These are phyloP conservation scores for Furnarius figulus DNA, from an alignment of 2,113 vertebrate genomes.

Conservation along the genomic window DNA sequence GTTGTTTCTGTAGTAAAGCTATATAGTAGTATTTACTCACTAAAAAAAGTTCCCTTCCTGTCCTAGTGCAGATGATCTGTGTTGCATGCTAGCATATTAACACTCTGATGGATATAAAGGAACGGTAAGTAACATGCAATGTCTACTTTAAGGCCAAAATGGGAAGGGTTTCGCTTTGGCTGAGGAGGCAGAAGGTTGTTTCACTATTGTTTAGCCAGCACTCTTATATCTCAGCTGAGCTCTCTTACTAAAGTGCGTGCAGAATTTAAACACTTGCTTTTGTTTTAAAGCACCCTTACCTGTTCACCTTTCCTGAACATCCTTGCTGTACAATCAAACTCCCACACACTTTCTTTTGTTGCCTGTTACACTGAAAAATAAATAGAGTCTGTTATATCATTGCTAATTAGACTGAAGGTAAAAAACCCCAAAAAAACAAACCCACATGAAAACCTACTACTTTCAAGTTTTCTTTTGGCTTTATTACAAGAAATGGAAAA, in stretches of 20 bases:
- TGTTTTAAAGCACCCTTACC: background rate
- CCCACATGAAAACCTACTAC: background rate
- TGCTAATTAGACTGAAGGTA: background rate
- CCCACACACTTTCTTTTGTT: background rate
- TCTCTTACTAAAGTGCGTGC: background rate
- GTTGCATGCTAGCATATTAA: background rate
- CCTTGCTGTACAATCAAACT: background rate
- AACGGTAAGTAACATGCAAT: background rate
- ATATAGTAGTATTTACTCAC: background rate
- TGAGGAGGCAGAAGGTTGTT: background rate
- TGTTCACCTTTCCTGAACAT: background rate
- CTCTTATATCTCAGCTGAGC: background rate
- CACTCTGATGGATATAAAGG: background rate
- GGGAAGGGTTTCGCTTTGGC: background rate
- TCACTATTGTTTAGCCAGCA: background rate
- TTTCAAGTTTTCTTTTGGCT: background rate
- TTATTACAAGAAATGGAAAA: background rate
- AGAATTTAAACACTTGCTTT: background rate
- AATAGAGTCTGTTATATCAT: background rate
- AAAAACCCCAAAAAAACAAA: too few species aligned
- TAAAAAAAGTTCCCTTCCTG: background rate
- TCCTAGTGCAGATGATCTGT: background rate
- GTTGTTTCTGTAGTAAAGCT: background rate
- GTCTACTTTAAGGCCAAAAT: background rate
- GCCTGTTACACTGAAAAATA: background rate